These are phyloP conservation scores for Mesembrinibis cayennensis DNA, from an alignment of 2,113 vertebrate species.

Conservation along the genomic window DNA sequence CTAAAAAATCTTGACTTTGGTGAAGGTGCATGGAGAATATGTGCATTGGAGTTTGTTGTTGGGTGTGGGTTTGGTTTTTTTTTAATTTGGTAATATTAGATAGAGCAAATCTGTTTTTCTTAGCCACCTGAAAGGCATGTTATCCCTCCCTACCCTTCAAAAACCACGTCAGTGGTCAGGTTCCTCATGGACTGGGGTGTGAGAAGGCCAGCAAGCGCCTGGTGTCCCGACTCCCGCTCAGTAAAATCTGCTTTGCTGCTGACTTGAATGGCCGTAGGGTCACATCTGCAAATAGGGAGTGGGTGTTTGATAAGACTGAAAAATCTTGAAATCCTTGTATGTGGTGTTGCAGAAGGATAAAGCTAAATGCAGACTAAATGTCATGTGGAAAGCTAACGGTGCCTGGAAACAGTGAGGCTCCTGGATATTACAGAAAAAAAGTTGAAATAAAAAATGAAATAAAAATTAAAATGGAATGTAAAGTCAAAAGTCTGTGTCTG, in stretches of 20 bases:
- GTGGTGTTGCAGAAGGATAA: background rate
- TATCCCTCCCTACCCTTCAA: background rate
- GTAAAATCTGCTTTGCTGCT: background rate
- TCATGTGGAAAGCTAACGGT: background rate
- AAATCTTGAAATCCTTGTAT: background rate
- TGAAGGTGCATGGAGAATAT: background rate
- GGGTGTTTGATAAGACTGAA: background rate
- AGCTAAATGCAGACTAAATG: background rate
- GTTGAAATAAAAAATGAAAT: background rate
- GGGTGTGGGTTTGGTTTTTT: too few relatives aligned
- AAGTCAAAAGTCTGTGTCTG: background rate
- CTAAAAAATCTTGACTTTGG: background rate
- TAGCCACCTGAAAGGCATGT: background rate
- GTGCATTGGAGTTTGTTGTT: background rate
- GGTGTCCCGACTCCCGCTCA: background rate
- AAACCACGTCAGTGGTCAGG: fast-evolving
- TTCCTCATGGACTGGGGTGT: background rate
- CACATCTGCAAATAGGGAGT: background rate
- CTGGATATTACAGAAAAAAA: background rate
- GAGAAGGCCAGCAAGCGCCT: background rate
- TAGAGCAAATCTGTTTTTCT: background rate
- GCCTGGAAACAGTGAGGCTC: background rate
- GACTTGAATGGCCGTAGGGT: background rate
- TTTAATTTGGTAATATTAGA: background rate
- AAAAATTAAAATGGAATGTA: too few relatives aligned